Evolutionary conservation across 2,113 vertebrate species (phyloP).

Genomic region (Penelope pileata): DNA sequence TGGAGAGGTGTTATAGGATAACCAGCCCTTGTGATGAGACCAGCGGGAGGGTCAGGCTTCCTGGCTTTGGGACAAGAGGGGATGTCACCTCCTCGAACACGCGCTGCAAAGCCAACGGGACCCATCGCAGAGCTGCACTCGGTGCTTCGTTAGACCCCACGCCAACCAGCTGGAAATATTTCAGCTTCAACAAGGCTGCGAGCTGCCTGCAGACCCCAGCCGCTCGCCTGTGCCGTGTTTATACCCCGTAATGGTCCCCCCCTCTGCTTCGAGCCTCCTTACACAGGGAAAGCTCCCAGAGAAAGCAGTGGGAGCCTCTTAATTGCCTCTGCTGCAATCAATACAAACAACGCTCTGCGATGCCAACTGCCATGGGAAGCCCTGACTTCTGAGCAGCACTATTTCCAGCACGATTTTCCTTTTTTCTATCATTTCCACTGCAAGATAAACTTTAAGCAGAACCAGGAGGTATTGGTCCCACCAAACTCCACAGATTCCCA

Average conservation of each 20-base stretch:
- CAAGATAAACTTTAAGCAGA: background rate
- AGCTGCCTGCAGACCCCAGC: background rate
- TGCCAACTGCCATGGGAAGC: background rate
- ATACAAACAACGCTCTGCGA: slow-evolving; percentile 9
- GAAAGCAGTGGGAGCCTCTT: slow-evolving; percentile 54
- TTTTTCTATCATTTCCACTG: background rate
- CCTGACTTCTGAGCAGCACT: background rate
- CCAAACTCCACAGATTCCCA: background rate
- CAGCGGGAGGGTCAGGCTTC: accelerated
- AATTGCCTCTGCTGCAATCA: slow-evolving; percentile 50
- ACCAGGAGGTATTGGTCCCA: background rate
- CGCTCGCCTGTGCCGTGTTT: background rate
- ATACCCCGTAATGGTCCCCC: background rate
- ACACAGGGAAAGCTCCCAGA: background rate
- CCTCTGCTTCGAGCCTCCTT: slow-evolving; percentile 60
- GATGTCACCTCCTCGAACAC: accelerated
- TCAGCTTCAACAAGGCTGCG: background rate
- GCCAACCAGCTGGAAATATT: background rate
- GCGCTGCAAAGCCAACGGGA: accelerated
- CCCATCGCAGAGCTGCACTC: accelerated
- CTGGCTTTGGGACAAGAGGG: background rate
- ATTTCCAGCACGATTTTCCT: no score
- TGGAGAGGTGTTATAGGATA: background rate
- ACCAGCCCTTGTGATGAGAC: background rate
- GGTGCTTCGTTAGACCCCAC: background rate